A percentile compares a stretch with the other conserved stretches of the same genome.
Evolutionary conservation across 2,888 invertebrate genomes (phyloP).

Genomic region (Folsomia manolachei): DNA sequence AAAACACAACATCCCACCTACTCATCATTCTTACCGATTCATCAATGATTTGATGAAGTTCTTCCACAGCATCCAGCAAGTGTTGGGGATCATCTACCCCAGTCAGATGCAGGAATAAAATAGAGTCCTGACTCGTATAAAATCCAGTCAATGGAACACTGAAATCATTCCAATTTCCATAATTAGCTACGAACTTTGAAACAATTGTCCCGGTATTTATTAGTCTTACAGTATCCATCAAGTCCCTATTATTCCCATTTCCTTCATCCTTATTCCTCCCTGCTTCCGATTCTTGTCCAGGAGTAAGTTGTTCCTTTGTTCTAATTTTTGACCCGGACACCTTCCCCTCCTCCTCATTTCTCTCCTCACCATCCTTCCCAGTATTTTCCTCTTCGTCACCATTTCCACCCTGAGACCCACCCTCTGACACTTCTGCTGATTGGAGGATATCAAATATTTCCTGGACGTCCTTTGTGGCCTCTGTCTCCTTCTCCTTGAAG

Average conservation of each 20-base stretch:
- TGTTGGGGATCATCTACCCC: slow-evolving; percentile 60
- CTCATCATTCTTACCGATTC: slow-evolving; percentile 53
- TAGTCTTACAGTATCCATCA: background rate
- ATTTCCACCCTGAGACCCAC: too few species aligned
- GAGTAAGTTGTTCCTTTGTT: background rate
- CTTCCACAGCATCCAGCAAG: slow-evolving; percentile 57
- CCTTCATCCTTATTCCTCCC: background rate
- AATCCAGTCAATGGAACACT: too few species aligned
- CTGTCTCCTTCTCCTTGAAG: slow-evolving; percentile 16
- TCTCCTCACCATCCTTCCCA: background rate
- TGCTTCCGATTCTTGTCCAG: background rate
- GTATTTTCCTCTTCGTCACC: background rate
- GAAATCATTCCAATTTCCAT: background rate
- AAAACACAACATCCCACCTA: slow-evolving; percentile 10
- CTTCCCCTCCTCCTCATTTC: background rate
- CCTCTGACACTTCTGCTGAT: background rate
- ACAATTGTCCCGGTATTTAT: too few species aligned
- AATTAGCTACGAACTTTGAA: too few species aligned
- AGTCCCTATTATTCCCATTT: background rate
- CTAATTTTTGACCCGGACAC: background rate
- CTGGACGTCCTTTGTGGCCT: background rate
- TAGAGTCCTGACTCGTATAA: slow-evolving; percentile 59
- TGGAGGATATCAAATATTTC: too few species aligned
- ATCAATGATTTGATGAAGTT: slow-evolving; percentile 56
- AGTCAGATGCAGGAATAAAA: slow-evolving; percentile 61